Conservation (phyloP, 2,888 invertebrate species). For the Timandra comae region DNA sequence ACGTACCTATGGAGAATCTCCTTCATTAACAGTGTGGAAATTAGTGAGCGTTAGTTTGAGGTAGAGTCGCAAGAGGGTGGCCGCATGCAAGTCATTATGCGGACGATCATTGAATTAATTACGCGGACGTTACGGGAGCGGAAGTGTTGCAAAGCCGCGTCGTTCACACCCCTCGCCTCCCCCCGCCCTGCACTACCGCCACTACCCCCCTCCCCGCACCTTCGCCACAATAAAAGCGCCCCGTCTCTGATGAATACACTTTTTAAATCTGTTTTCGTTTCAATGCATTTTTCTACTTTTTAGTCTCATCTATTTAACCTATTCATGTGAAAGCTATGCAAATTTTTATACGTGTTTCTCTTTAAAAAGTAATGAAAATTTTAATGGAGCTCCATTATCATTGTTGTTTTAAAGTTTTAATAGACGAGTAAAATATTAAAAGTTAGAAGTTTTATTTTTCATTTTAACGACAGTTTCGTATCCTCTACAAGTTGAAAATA, state of each 20-base stretch:
- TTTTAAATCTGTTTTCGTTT: constrained; percentile 21
- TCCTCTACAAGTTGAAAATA: too few relatives aligned
- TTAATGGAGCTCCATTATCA: constrained; percentile 17
- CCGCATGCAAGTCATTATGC: constrained; percentile 72
- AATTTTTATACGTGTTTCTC: constrained; percentile 18
- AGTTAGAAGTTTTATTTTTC: too few relatives aligned
- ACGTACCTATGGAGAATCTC: constrained; percentile 51
- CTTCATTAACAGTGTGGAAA: constrained; percentile 61
- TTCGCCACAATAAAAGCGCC: constrained; percentile 24
- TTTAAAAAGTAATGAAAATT: constrained; percentile 12
- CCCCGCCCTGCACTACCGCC: constrained; percentile 11
- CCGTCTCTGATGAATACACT: constrained; percentile 21
- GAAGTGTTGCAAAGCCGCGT: constrained; percentile 42
- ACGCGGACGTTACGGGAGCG: constrained; percentile 47
- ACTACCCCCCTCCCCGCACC: constrained; percentile 14
- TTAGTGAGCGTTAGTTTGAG: constrained; percentile 63
- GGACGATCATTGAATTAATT: constrained; percentile 74
- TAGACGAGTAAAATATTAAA: too few relatives aligned
- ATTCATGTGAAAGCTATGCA: constrained; percentile 26
- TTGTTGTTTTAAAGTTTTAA: constrained; percentile 6
- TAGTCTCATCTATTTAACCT: constrained; percentile 13
- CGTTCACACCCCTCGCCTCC: constrained; percentile 19
- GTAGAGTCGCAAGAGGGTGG: constrained; percentile 46
- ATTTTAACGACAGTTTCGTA: constrained; percentile 1
- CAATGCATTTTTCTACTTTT: constrained; percentile 18